Conservation (phyloP, 2,888 invertebrate genomes). For the Coronaproctus castanopsis region DNA sequence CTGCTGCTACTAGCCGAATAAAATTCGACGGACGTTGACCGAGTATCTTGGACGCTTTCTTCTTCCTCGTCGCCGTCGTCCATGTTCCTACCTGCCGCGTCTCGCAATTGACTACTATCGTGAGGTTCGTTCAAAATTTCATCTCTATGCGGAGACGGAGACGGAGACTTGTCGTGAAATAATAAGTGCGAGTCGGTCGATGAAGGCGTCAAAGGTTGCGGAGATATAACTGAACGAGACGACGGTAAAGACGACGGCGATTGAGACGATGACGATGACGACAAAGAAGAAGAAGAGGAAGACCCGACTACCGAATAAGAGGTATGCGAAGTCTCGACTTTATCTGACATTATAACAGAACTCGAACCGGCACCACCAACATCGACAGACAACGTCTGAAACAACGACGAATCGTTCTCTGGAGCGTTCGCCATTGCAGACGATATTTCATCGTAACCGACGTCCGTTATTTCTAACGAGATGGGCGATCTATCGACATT, state of each 20-base stretch:
- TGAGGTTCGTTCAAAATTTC: background rate
- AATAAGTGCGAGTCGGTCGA: constrained; percentile 11
- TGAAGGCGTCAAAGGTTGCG: constrained; percentile 9
- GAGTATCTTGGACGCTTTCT: background rate
- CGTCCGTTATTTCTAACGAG: too few species aligned
- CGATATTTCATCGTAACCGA: too few species aligned
- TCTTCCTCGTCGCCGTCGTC: background rate
- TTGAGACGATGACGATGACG: constrained; percentile 9
- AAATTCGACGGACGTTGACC: background rate
- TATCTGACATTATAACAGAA: too few species aligned
- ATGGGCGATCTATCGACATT: too few species aligned
- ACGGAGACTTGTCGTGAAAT: constrained; percentile 3
- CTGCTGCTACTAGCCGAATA: too few species aligned
- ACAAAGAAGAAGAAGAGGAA: background rate
- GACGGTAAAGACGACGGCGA: constrained; percentile 13
- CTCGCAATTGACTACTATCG: too few species aligned
- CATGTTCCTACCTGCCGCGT: background rate
- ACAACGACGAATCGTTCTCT: too few species aligned
- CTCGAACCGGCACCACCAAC: too few species aligned
- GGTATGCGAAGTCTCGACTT: too few species aligned
- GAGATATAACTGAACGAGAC: constrained; percentile 8
- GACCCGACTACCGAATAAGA: too few species aligned
- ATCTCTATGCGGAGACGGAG: constrained; percentile 8
- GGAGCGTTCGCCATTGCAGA: too few species aligned
- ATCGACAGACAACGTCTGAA: too few species aligned